These are phyloP conservation scores for Drosophila leonis DNA, from an alignment of 2,888 invertebrate species.

Conservation along the genomic window DNA sequence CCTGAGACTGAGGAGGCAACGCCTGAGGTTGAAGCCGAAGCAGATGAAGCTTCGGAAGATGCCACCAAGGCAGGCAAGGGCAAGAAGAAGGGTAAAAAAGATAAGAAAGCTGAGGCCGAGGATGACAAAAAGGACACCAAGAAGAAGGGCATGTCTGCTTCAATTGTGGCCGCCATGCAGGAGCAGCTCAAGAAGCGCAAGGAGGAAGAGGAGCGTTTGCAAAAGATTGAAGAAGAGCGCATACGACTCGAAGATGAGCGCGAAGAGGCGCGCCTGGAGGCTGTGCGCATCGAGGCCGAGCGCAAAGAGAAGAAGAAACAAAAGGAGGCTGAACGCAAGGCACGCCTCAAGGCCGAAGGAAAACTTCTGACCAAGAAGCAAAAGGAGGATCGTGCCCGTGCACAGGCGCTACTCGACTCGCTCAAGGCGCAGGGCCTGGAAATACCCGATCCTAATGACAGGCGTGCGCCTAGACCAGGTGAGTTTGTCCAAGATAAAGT, in stretches of 20 bases:
- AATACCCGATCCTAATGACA: conserved; percentile 90
- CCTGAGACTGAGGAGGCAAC: conserved; percentile 42
- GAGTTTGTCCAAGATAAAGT: background rate
- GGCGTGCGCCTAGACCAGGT: conserved; percentile 87
- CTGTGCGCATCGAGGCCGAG: conserved; percentile 93
- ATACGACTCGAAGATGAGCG: conserved; percentile 91
- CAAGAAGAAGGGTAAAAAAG: conserved; percentile 86
- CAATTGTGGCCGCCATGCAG: conserved; percentile 96
- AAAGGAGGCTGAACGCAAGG: conserved; percentile 96
- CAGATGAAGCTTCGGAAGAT: conserved; percentile 74
- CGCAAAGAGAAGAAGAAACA: conserved; percentile 94
- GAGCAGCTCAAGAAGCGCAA: conserved; percentile 94
- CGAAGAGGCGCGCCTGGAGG: conserved; percentile 91
- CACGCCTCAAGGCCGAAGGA: conserved; percentile 97
- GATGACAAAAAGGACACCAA: conserved; percentile 87
- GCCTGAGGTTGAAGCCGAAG: conserved; percentile 43
- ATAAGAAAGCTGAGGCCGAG: conserved; percentile 85
- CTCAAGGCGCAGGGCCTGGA: conserved; percentile 95
- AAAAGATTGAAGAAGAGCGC: conserved; percentile 92
- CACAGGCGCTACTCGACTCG: conserved; percentile 94
- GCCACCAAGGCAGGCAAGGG: conserved; percentile 82
- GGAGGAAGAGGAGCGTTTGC: conserved; percentile 93
- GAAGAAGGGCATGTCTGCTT: conserved; percentile 92
- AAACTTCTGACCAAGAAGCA: conserved; percentile 97
- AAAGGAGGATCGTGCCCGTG: conserved; percentile 94